Percentiles rank a stretch among this genome's conserved stretches.
Conservation (phyloP, 2,888 invertebrate species). For the Hemithea aestivaria region DNA sequence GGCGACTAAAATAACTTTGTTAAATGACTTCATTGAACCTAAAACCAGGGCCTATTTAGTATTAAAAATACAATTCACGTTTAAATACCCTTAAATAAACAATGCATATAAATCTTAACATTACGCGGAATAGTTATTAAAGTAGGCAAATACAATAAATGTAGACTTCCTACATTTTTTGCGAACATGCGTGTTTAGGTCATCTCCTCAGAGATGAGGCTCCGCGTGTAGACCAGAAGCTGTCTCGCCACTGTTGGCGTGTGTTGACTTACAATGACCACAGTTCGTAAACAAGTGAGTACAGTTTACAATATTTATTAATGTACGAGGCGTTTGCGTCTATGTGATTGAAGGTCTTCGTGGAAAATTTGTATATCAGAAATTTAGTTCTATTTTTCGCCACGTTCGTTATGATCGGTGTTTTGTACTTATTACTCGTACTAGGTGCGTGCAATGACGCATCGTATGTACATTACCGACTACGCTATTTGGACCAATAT, state of each 20-base stretch:
- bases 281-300: not conserved
- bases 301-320: too few relatives aligned
- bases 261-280: constrained; percentile 23
- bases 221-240: constrained; percentile 25
- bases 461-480: constrained; percentile 6
- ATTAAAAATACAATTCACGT: not conserved
- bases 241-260: constrained; percentile 22
- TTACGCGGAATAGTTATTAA: constrained; percentile 12
- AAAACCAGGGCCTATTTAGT: too few relatives aligned
- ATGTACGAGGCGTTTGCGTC: too few relatives aligned
- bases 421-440: not conserved
- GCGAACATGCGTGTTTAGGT: constrained; percentile 20
- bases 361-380: too few relatives aligned
- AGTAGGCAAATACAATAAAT: constrained; percentile 16
- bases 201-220: constrained; percentile 24
- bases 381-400: too few relatives aligned
- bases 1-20: too few relatives aligned
- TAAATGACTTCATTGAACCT: too few relatives aligned
- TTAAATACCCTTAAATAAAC: constrained; percentile 4
- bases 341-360: too few relatives aligned
- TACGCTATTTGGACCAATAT: constrained; percentile 38
- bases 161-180: constrained; percentile 17
- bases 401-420: too few relatives aligned
- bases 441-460: constrained; percentile 14
- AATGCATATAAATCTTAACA: constrained; percentile 9